These are phyloP conservation scores for Lydus trimaculatus DNA, from an alignment of 2,888 invertebrate species.

Conservation along the genomic window DNA sequence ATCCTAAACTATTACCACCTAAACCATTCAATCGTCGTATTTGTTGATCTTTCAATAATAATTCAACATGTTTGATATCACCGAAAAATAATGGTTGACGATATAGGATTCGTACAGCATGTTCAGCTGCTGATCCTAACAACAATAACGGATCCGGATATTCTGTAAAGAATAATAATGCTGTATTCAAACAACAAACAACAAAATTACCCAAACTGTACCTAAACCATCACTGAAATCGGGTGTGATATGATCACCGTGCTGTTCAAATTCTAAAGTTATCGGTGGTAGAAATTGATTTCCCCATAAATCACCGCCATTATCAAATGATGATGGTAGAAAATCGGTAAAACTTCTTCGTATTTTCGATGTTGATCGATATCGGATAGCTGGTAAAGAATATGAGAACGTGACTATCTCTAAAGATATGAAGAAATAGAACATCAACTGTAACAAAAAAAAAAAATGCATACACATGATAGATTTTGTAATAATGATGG, in stretches of 20 bases:
- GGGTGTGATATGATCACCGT: conserved; percentile 58
- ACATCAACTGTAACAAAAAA: background rate
- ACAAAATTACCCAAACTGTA: conserved; percentile 26
- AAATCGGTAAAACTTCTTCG: conserved; percentile 1
- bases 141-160: conserved; percentile 67
- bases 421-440: background rate
- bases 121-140: conserved; percentile 66
- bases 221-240: conserved; percentile 60
- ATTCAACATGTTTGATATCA: conserved; percentile 70
- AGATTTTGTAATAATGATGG: background rate
- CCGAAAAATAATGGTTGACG: conserved; percentile 68
- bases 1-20: conserved; percentile 67
- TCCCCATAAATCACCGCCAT: background rate
- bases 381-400: background rate
- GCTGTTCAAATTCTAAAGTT: conserved; percentile 44
- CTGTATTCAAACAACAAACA: background rate
- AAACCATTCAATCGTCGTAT: conserved; percentile 67
- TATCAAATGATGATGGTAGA: background rate
- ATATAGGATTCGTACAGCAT: conserved; percentile 65
- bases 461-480: background rate
- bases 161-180: conserved; percentile 45
- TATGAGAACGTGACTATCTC: background rate
- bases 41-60: conserved; percentile 68
- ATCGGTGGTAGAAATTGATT: conserved; percentile 48
- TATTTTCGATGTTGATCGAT: background rate